Evolutionary conservation across 2,113 vertebrate species (phyloP), one percentile per base, ranked within the genome.

Genomic region (Eonycteris spelaea): DNA sequence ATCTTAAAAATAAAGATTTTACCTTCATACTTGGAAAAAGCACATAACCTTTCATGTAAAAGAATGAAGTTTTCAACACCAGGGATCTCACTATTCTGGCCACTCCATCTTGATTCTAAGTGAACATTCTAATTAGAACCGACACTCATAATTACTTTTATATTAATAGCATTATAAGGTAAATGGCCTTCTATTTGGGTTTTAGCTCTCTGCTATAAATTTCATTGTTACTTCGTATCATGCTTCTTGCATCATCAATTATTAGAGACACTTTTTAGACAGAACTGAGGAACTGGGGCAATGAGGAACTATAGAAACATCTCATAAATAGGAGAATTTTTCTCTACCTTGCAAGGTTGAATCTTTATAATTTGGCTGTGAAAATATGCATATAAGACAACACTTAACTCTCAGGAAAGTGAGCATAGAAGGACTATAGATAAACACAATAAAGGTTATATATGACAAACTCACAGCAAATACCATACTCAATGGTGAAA

Each of bases 171-270:
- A 95, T 97, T 98, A 96, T 92, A 98, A 98, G 96, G 97, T 90
- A 97, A 98, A 96, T 3, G 95, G 93, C 98, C 96, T 97, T 98
- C 95, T 86, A 38, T 88, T 63, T 91, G 94, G 94, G 94, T 98
- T 98, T 98, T 98, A 98, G 98, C 96, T 98, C 95, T 90, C 33
- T 91, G 82, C 91, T 96, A 98, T 98, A 98, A 98, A 98, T 98
- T 95, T 97, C 95, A 97, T 93, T 97, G 96, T 98, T 97, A 91
- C 97, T 95, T 98, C 97, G 96, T 96, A 97, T 95, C 97, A 93
- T 89, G 91, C 78, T 18, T 10, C 83, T 95, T 97, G 68, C 97
- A 97, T 94, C 95, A 97, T 97, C 96, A 98, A 97, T 98, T 97
- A 96, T 92, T 94, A 35, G 78, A 90, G 73, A 61, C 0, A 12